Evolutionary conservation across 2,797 vertebrate species (phyloP).

Genomic region (Sphenopsis melanotis): DNA sequence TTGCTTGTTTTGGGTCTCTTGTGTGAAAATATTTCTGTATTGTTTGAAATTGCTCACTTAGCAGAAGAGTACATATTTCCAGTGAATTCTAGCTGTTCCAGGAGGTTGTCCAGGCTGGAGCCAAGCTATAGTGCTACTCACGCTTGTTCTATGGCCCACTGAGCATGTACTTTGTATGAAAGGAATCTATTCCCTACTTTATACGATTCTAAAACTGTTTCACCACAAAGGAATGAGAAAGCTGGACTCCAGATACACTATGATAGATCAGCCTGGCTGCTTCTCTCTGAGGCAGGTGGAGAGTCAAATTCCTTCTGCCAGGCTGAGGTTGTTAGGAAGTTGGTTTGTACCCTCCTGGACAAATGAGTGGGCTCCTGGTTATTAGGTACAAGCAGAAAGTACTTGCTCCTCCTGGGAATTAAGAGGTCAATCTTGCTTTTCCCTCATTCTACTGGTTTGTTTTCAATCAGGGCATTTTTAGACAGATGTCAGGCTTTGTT

Average conservation of each 20-base stretch:
- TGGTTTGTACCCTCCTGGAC: background rate
- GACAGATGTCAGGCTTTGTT: background rate
- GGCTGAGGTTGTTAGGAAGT: background rate
- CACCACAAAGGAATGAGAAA: background rate
- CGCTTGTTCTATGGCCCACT: background rate
- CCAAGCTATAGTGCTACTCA: background rate
- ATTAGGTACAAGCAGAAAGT: background rate
- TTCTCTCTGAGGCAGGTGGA: background rate
- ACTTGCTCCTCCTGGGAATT: background rate
- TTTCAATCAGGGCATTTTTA: background rate
- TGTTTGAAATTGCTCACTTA: background rate
- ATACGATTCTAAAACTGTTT: background rate
- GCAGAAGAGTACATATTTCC: background rate
- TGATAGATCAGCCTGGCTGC: background rate
- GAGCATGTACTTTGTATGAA: background rate
- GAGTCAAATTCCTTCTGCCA: background rate
- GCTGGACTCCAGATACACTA: background rate
- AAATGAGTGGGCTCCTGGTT: background rate
- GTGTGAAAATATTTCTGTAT: background rate
- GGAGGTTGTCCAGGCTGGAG: background rate
- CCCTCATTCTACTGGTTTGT: background rate
- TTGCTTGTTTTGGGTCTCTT: background rate
- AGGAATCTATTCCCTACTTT: background rate
- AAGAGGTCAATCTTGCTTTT: background rate
- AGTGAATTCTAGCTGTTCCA: background rate